Conservation (phyloP, 2,888 invertebrate species). For the Marronus borbonicus region DNA sequence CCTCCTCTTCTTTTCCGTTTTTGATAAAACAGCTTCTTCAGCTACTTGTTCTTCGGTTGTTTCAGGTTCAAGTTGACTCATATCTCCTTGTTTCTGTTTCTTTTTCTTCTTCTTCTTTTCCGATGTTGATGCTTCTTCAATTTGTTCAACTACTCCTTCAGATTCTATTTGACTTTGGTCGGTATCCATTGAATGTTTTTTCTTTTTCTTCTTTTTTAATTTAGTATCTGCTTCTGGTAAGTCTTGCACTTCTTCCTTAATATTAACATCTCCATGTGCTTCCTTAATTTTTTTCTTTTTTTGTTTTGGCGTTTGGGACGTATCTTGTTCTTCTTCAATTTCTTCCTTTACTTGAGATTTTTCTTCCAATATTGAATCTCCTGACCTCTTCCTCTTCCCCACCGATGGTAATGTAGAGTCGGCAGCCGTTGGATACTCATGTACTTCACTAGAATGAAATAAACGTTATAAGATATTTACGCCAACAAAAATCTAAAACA, state of each 20-base stretch:
- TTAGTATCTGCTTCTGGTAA: constrained; percentile 38
- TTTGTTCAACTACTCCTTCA: constrained; percentile 52
- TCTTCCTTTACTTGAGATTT: constrained; percentile 60
- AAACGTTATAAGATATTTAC: neutral
- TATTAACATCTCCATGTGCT: constrained; percentile 59
- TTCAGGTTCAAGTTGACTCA: constrained; percentile 45
- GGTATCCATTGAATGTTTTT: constrained; percentile 56
- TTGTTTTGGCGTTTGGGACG: constrained; percentile 61
- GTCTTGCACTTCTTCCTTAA: constrained; percentile 56
- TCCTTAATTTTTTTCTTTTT: constrained; percentile 60
- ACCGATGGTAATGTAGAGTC: constrained; percentile 85
- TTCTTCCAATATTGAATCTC: constrained; percentile 67
- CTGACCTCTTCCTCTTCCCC: constrained; percentile 75
- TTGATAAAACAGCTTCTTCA: constrained; percentile 54
- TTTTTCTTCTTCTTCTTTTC: constrained; percentile 68
- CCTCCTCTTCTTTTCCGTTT: constrained; percentile 53
- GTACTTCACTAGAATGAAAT: constrained; percentile 78
- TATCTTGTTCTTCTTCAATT: constrained; percentile 57
- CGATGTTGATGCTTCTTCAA: constrained; percentile 53
- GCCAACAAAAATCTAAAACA: neutral
- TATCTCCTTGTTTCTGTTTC: constrained; percentile 59
- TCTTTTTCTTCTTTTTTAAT: constrained; percentile 69
- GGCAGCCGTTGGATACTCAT: constrained; percentile 83
- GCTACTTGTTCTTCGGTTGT: constrained; percentile 50
- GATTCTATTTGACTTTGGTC: constrained; percentile 56